Base-by-base conservation (phyloP, 2,888 invertebrate species). In the Volucella inflata region DNA sequence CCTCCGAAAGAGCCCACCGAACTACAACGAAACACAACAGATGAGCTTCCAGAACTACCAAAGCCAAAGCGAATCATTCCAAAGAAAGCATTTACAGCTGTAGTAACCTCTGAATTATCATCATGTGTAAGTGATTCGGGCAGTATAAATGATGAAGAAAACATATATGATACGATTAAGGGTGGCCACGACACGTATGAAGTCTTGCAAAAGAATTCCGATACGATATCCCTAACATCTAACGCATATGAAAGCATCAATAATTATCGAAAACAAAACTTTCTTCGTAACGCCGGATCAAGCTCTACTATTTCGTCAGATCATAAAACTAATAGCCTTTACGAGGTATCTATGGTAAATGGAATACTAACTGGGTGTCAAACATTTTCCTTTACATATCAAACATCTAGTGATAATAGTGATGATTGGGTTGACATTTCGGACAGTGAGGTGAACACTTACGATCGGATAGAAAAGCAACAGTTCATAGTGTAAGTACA, bases 161-260 rank as follows among this genome's bases (percentile, higher is more conserved):
- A 94, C 88, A 94, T 95, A 85, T 94, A 95, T 88, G 94, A 94
- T 84, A 94, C 94, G 0, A 94, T 94, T 80, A 94, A 94, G 88
- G 93, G 94, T 55, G 90, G 90, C 1, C 93, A 94, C 0, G 89
- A 90, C 42, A 90, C 90, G 81, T 91, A 92, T 71, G 92, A 92
- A 59, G 89, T 90, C 10, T 59, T 91, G 65, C 89, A 89, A 62
- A 88, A 87, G 64, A 81, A 88, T 14, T 55, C 78, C 44, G 89
- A 91, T 78, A 88, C 88, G 59, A 85, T 90, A n/a, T 92, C 92
- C 0, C 42, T 92, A 11, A 88, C 88, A 12, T 92, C 92, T 30
- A 92, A 92, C 76, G 91, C 91, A 81, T 92, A 92, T 74, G 92
- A 92, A 83, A 92, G 91, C 71, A 92, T 92, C 17, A 89, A 89